A percentile compares a stretch with the other conserved stretches of the same genome.
These are phyloP conservation scores for Tolmerus cingulatus DNA, from an alignment of 2,888 invertebrate genomes.

Conservation along the genomic window DNA sequence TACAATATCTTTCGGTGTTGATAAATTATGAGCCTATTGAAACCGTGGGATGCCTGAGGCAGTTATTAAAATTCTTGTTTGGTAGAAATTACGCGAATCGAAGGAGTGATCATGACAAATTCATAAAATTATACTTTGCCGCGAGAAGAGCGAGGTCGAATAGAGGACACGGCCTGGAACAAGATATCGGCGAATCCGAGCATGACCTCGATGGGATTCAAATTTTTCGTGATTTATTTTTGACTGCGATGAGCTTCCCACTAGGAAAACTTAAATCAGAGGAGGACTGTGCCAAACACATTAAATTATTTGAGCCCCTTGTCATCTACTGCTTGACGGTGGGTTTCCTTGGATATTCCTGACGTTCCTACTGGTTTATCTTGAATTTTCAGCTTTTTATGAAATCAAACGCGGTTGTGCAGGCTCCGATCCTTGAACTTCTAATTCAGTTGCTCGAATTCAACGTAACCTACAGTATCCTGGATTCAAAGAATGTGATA, in stretches of 20 bases:
- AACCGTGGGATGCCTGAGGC: constrained; percentile 77
- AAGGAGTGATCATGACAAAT: constrained; percentile 54
- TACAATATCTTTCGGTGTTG: constrained; percentile 74
- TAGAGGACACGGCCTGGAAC: not conserved
- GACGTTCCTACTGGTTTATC: not conserved
- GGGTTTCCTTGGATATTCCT: constrained; percentile 27
- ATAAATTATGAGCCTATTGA: constrained; percentile 73
- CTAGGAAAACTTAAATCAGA: constrained; percentile 63
- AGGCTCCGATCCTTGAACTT: constrained; percentile 83
- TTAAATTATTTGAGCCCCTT: constrained; percentile 92
- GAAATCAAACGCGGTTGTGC: constrained; percentile 80
- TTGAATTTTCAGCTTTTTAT: constrained; percentile 77
- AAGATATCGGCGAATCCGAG: constrained; percentile 47
- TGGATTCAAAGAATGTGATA: constrained; percentile 94
- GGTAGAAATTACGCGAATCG: constrained; percentile 70
- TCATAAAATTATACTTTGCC: constrained; percentile 55
- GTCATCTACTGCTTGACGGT: constrained; percentile 92
- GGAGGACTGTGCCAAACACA: constrained; percentile 75
- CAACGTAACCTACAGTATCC: constrained; percentile 91
- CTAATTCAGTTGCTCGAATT: constrained; percentile 87
- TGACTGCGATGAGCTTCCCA: constrained; percentile 57
- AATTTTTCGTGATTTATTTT: constrained; percentile 61
- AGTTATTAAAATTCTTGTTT: constrained; percentile 76
- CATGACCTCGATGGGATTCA: constrained; percentile 44
- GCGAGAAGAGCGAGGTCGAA: constrained; percentile 48